Percentiles rank a stretch among this genome's conserved stretches.
These are phyloP conservation scores for Acinonyx jubatus DNA, from an alignment of 2,113 vertebrate genomes.

Conservation along the genomic window DNA sequence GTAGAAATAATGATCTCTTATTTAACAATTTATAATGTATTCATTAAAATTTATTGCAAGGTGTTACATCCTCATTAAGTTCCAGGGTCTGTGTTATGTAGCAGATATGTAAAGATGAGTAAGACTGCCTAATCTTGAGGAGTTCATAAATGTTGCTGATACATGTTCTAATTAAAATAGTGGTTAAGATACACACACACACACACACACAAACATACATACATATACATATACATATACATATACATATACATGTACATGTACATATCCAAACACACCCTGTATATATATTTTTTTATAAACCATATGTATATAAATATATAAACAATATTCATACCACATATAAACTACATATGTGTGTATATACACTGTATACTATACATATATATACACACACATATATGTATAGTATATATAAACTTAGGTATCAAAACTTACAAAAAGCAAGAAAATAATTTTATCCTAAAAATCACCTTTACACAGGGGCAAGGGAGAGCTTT, in stretches of 20 bases:
- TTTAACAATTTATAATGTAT: background rate
- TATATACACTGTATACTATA: background rate
- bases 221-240: background rate
- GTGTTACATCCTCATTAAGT: background rate
- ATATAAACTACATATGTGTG: background rate
- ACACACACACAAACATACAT: too few species aligned
- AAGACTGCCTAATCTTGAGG: background rate
- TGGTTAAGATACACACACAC: background rate
- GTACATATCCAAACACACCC: background rate
- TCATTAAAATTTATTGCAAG: background rate
- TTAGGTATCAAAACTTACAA: background rate
- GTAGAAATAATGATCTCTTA: background rate
- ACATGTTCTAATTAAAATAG: background rate
- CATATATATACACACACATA: background rate
- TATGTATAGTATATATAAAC: background rate
- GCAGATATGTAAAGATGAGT: background rate
- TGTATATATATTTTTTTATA: background rate
- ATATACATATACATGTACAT: too few species aligned
- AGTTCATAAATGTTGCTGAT: background rate
- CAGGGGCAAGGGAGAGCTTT: background rate
- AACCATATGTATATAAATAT: background rate
- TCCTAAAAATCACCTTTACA: background rate
- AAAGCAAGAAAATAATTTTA: background rate
- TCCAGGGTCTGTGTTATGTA: background rate
- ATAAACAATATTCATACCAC: background rate